Conservation (phyloP, 1,140 invertebrate genomes). For the Lepidurus arcticus region DNA sequence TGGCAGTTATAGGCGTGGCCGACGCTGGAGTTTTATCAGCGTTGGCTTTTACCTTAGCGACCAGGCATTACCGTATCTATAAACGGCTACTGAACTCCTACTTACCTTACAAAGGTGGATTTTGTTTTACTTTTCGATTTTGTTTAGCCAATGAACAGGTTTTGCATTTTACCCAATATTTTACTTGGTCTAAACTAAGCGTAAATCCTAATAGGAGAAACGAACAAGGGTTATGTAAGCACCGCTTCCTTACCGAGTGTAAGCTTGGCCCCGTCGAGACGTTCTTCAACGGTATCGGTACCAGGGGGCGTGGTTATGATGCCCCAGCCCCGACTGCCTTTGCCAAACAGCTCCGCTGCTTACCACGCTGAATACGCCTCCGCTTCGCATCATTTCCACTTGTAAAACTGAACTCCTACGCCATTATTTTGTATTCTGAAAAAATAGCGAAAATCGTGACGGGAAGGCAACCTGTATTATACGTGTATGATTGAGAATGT, state of each 20-base stretch:
- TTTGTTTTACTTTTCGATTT: neutral
- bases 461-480: neutral
- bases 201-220: neutral
- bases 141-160: neutral
- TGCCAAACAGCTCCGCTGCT: constrained; percentile 30
- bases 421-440: neutral
- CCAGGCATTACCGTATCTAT: constrained; percentile 54
- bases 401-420: constrained; percentile 42
- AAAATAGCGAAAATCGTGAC: constrained; percentile 10
- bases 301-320: constrained; percentile 5
- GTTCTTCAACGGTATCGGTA: neutral
- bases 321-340: neutral
- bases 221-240: neutral
- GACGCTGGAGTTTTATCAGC: constrained; percentile 83
- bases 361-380: constrained; percentile 53
- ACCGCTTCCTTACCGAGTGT: neutral
- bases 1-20: constrained; percentile 84
- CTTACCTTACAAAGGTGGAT: neutral
- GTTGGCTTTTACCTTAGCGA: constrained; percentile 88
- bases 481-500: neutral
- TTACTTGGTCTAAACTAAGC: neutral
- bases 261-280: neutral
- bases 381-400: constrained; percentile 57
- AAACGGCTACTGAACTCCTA: constrained; percentile 31
- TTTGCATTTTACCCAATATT: neutral